Conservation (phyloP, 2,888 invertebrate species). For the Elegia similella region DNA sequence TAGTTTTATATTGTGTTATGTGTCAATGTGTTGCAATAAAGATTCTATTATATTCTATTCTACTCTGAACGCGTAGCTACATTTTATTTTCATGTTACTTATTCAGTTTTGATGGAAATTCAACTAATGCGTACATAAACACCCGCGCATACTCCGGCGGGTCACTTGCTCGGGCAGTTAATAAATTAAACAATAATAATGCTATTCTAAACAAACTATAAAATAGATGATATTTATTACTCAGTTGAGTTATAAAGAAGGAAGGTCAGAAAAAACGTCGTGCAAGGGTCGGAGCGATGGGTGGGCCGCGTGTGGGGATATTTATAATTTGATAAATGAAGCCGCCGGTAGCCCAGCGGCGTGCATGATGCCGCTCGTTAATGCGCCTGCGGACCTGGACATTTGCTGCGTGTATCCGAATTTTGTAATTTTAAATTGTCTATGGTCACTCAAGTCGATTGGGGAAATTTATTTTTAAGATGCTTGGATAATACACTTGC, state of each 20-base stretch:
- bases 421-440: conserved; percentile 4
- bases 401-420: conserved; percentile 10
- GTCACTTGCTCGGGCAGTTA: no score
- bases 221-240: conserved; percentile 11
- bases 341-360: conserved; percentile 61
- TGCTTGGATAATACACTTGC: no score
- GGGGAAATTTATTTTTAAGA: no score
- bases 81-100: no score
- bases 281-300: conserved; percentile 44
- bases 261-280: conserved; percentile 23
- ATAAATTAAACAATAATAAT: not conserved
- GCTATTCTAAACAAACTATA: conserved; percentile 2
- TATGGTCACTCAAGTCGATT: not conserved
- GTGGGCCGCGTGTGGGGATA: conserved; percentile 50
- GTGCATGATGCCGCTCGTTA: conserved; percentile 45
- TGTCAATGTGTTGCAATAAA: no score
- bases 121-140: no score
- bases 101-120: no score
- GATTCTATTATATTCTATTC: no score
- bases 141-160: no score
- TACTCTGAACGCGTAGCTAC: no score
- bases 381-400: conserved; percentile 25
- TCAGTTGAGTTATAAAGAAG: not conserved
- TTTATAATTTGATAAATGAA: conserved; percentile 71
- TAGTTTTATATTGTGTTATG: no score